phyloP scores from a whole-genome alignment of 2,113 vertebrate species.

The Fukomys damarensis region DNA sequence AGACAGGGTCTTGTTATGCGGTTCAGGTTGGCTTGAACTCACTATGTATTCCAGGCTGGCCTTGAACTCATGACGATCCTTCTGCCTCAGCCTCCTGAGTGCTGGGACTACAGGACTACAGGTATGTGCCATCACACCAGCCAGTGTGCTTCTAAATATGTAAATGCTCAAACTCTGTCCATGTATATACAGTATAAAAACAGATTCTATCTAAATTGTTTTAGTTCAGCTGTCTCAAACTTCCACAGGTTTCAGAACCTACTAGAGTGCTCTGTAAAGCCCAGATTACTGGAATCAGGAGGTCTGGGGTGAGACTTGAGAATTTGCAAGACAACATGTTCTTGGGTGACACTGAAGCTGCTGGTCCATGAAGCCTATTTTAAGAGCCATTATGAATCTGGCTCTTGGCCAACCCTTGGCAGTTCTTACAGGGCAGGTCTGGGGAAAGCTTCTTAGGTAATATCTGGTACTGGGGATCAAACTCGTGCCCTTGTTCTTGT shows the following conservation, averaged over 20 bases:
- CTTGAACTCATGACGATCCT: background rate
- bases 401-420: background rate
- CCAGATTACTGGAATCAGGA: background rate
- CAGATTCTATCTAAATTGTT: background rate
- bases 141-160: slow-evolving; percentile 23
- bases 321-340: background rate
- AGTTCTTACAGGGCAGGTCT: background rate
- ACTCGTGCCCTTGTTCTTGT: too few relatives aligned
- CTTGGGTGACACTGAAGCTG: background rate
- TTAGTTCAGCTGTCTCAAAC: background rate
- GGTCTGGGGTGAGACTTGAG: background rate
- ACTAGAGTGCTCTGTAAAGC: background rate
- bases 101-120: background rate
- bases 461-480: too few relatives aligned
- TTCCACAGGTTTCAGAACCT: background rate
- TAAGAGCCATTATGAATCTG: background rate
- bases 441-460: background rate
- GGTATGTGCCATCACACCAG: background rate
- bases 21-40: background rate
- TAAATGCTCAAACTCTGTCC: background rate
- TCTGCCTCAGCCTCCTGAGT: background rate
- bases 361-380: background rate
- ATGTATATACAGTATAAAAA: slow-evolving; percentile 7
- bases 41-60: background rate
- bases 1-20: background rate